Evolutionary conservation across 2,888 invertebrate species (phyloP).

Genomic region (Oxyscelio sp.): DNA sequence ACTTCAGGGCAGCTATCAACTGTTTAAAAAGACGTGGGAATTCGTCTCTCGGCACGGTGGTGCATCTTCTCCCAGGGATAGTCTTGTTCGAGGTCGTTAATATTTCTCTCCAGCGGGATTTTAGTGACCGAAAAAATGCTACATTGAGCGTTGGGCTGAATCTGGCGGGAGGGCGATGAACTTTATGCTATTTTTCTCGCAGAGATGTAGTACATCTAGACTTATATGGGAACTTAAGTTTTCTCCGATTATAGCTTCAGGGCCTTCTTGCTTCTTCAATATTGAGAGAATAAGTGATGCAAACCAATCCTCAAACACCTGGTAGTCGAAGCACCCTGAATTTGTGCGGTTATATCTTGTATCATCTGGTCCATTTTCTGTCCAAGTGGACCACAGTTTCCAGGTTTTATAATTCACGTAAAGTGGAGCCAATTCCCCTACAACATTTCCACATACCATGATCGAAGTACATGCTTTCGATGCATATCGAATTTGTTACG

Average conservation of each 20-base stretch:
- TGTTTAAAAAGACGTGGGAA: too few relatives aligned
- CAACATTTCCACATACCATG: too few relatives aligned
- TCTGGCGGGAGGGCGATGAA: neutral
- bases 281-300: neutral
- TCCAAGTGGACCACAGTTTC: too few relatives aligned
- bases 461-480: too few relatives aligned
- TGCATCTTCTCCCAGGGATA: too few relatives aligned
- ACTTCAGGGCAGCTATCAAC: too few relatives aligned
- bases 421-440: too few relatives aligned
- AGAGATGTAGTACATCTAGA: neutral
- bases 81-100: too few relatives aligned
- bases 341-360: neutral
- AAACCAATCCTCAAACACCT: neutral
- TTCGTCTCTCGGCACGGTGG: too few relatives aligned
- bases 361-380: too few relatives aligned
- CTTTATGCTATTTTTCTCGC: neutral
- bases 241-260: neutral
- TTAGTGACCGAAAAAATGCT: neutral
- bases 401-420: too few relatives aligned
- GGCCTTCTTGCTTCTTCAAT: neutral
- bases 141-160: neutral
- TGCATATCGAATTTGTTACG: too few relatives aligned
- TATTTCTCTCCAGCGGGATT: neutral
- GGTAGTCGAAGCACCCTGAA: neutral
- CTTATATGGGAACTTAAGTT: neutral